Conservation (phyloP, 2,797 vertebrate genomes). For the Catharus ustulatus region DNA sequence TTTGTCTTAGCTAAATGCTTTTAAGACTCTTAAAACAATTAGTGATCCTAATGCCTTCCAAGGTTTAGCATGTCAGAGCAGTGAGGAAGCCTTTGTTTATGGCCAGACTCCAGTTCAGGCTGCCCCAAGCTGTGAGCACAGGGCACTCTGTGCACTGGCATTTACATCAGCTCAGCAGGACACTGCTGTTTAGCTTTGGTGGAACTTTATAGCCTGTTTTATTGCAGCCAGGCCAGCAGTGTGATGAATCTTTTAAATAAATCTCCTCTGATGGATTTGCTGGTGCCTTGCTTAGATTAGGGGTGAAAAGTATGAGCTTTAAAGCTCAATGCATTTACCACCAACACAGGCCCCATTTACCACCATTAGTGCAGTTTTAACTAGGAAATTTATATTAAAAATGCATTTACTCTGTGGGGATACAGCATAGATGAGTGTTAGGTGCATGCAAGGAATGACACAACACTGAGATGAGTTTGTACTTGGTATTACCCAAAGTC, state of each 20-base stretch:
- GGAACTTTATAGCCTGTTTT: neutral
- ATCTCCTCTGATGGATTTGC: slow-evolving; percentile 4
- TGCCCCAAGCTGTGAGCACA: neutral
- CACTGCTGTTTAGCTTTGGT: neutral
- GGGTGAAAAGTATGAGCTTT: neutral
- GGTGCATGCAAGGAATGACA: neutral
- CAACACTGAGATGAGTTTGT: neutral
- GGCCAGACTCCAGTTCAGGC: neutral
- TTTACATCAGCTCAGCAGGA: neutral
- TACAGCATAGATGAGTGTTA: neutral
- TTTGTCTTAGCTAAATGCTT: neutral
- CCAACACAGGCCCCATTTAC: neutral
- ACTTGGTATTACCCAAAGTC: neutral
- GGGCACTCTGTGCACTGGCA: neutral
- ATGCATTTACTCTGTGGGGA: neutral
- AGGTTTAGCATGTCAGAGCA: neutral
- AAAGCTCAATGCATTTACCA: neutral
- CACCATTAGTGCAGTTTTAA: neutral
- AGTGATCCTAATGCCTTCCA: neutral
- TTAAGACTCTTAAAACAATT: neutral
- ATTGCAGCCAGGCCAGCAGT: neutral
- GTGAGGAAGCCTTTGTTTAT: neutral
- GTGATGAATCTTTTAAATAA: neutral
- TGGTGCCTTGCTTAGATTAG: neutral
- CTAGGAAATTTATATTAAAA: neutral